Conservation (phyloP, 2,113 vertebrate genomes). For the Columba janthina region DNA sequence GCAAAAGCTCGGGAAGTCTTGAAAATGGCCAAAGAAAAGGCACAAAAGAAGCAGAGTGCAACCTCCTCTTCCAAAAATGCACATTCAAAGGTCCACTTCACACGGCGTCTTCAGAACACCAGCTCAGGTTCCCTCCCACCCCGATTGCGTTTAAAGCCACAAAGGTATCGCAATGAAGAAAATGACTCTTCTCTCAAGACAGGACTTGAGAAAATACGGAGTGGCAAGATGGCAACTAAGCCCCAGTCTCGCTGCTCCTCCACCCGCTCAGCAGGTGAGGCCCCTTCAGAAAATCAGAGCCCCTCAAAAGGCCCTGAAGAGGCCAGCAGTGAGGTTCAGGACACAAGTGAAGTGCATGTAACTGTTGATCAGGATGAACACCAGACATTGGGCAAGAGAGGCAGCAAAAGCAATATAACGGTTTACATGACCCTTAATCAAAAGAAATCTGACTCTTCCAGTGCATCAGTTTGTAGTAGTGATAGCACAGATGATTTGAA, state of each 20-base stretch:
- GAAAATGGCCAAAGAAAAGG: slow-evolving; percentile 89
- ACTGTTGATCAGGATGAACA: slow-evolving; percentile 83
- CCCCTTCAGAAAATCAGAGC: slow-evolving; percentile 80
- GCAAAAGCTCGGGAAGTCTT: slow-evolving; percentile 89
- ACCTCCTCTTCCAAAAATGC: slow-evolving; percentile 81
- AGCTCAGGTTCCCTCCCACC: slow-evolving; percentile 89
- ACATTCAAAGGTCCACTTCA: slow-evolving; percentile 94
- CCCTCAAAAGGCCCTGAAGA: slow-evolving; percentile 82
- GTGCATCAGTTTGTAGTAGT: slow-evolving; percentile 87
- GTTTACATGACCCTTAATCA: slow-evolving; percentile 89
- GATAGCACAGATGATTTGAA: slow-evolving; percentile 91
- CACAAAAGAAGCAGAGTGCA: slow-evolving; percentile 84
- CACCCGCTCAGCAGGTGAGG: slow-evolving; percentile 85
- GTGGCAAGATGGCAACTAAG: slow-evolving; percentile 84
- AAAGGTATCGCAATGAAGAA: slow-evolving; percentile 96
- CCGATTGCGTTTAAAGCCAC: slow-evolving; percentile 94
- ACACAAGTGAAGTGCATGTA: slow-evolving; percentile 78
- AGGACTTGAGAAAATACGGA: slow-evolving; percentile 86
- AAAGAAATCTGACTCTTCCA: slow-evolving; percentile 87
- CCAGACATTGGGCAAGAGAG: slow-evolving; percentile 80
- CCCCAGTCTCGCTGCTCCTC: slow-evolving; percentile 83
- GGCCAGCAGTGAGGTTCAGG: slow-evolving; percentile 82
- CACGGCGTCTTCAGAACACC: slow-evolving; percentile 90
- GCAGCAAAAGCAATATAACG: slow-evolving; percentile 86
- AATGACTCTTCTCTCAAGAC: slow-evolving; percentile 88